Conservation (phyloP, 1,140 invertebrate species). For the Laupala kohalensis region DNA sequence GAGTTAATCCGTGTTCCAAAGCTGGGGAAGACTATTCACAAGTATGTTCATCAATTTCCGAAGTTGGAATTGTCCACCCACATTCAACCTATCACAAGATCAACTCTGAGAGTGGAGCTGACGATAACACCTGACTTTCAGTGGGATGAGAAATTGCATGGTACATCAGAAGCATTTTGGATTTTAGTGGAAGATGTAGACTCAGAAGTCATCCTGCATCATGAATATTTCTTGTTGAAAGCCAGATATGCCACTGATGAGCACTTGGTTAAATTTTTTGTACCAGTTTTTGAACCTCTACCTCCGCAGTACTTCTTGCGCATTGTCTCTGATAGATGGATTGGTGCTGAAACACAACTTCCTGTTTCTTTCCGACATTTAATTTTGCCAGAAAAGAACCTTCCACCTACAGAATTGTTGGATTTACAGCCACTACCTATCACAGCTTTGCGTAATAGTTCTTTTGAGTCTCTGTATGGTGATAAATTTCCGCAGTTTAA, state of each 20-base stretch:
- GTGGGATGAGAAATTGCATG: slow-evolving; percentile 97
- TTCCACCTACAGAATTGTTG: slow-evolving; percentile 93
- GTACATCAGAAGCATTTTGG: slow-evolving; percentile 95
- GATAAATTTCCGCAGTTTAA: slow-evolving; percentile 91
- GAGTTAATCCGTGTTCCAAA: slow-evolving; percentile 93
- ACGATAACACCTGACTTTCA: slow-evolving; percentile 99
- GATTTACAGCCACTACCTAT: slow-evolving; percentile 93
- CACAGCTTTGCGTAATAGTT: slow-evolving; percentile 66
- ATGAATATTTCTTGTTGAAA: slow-evolving; percentile 96
- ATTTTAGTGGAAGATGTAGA: slow-evolving; percentile 98
- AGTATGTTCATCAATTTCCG: slow-evolving; percentile 95
- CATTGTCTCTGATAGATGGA: slow-evolving; percentile 52
- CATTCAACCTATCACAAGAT: slow-evolving; percentile 94
- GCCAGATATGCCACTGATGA: slow-evolving; percentile 89
- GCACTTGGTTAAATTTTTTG: slow-evolving; percentile 95
- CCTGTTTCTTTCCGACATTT: slow-evolving; percentile 96
- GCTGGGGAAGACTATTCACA: slow-evolving; percentile 93
- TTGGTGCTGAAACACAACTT: slow-evolving; percentile 87
- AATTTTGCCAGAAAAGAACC: slow-evolving; percentile 95
- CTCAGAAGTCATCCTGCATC: slow-evolving; percentile 88
- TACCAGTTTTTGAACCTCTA: slow-evolving; percentile 94
- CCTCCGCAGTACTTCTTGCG: slow-evolving; percentile 96
- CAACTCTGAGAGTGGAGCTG: slow-evolving; percentile 85
- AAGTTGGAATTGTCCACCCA: slow-evolving; percentile 89
- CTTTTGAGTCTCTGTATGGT: slow-evolving; percentile 75